Percentiles rank a stretch among this genome's conserved stretches.
Evolutionary conservation across 1,140 invertebrate genomes (phyloP).

Genomic region (Stenopsyche tienmushanensis): DNA sequence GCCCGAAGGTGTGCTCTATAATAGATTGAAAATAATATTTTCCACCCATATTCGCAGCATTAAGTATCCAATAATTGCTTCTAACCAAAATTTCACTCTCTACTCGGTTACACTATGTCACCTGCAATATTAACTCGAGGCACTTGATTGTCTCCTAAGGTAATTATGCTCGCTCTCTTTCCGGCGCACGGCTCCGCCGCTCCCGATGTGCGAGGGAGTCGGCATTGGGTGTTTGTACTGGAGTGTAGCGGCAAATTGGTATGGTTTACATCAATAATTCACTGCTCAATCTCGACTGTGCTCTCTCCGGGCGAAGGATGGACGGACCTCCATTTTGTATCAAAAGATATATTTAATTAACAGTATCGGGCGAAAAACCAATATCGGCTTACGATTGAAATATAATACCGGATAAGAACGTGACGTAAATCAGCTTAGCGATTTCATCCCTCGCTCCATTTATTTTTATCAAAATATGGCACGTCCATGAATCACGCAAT

Average conservation of each 20-base stretch:
- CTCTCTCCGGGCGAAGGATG: not conserved
- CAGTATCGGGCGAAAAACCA: no score
- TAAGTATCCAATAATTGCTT: slow-evolving; percentile 15
- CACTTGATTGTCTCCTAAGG: slow-evolving; percentile 22
- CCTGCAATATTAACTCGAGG: slow-evolving; percentile 19
- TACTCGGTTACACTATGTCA: slow-evolving; percentile 20
- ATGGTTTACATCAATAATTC: slow-evolving; percentile 20
- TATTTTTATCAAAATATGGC: no score
- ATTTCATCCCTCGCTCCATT: no score
- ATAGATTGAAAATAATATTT: no score
- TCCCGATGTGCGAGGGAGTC: not conserved
- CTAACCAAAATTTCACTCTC: slow-evolving; percentile 20
- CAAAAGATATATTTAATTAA: not conserved
- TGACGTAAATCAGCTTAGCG: no score
- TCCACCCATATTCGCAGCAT: not conserved
- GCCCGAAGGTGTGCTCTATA: no score
- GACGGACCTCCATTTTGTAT: not conserved
- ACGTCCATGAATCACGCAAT: no score
- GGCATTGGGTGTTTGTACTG: not conserved
- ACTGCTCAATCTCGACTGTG: slow-evolving; percentile 14
- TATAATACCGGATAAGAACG: no score
- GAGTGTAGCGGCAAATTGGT: slow-evolving; percentile 19
- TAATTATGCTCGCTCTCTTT: slow-evolving; percentile 13
- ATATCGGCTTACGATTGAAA: no score
- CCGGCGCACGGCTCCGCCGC: not conserved